Evolutionary conservation across 2,113 vertebrate genomes (phyloP), one percentile per base, ranked within the genome.

Genomic region (Periophthalmus modestus): DNA sequence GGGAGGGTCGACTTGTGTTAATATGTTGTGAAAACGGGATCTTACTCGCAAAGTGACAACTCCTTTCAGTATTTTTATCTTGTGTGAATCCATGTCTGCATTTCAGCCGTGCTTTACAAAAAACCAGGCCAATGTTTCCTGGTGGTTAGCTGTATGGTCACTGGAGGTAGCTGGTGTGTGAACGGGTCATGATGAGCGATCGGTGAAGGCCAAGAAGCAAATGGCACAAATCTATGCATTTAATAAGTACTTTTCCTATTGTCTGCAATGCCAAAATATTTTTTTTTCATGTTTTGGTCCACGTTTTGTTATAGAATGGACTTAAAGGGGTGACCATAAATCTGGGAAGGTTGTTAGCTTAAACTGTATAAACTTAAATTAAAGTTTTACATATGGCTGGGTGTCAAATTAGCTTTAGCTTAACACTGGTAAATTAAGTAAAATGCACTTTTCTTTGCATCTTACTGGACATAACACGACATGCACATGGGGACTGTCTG

Each of bases 141-240:
- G 85, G 89, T 87, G 87, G 80, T 86, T 89, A 86, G 88, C 91
- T 91, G 87, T 88, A 84, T 87, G 88, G 80, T 91, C 82, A 89
- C 89, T 87, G 91, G 93, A 94, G 91, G 92, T 93, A 94, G 92
- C 86, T 87, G 79, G 85, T 87, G 82, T 82, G 83, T 75, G 46
- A 23, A 47, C 33, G 77, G 19, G 28, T 43, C 15, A 71, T 61
- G 66, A 82, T 69, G 75, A 83, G 72, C 68, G 74, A 77, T 77
- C 73, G 79, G 74, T 68, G 69, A 77, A 39, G 9, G 50, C 18
- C 57, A 72, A 74, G 65, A 78, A 73, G 69, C 66, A 78, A 66
- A 81, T 63, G 71, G 46, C 66, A 46, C 66, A 48, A 21, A 67
- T 46, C 76, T 43, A 87, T 62, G 77, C 76, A 78, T 9, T 47